phyloP scores from a whole-genome alignment of 2,113 vertebrate genomes.

The Telmatochromis brichardi region DNA sequence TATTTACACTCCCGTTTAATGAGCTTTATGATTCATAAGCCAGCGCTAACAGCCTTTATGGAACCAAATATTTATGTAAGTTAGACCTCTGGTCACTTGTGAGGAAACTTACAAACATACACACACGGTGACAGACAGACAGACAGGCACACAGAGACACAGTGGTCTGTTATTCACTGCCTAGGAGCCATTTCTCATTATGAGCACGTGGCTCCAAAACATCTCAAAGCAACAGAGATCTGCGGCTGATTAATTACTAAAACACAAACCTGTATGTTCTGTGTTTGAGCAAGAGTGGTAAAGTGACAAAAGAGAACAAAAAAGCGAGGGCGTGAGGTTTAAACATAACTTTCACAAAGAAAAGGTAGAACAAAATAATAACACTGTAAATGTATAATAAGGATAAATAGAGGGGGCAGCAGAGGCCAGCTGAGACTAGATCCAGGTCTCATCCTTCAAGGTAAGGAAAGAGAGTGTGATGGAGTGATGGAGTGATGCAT shows the following conservation, averaged over 20 bases:
- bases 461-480: not conserved
- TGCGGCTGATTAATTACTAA: constrained; percentile 37
- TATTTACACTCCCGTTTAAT: constrained; percentile 70
- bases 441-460: not conserved
- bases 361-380: not conserved
- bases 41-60: constrained; percentile 51
- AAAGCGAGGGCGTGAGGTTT: not conserved
- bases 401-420: not conserved
- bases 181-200: constrained; percentile 40
- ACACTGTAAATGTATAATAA: not conserved
- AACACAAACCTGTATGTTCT: not conserved
- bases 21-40: constrained; percentile 69
- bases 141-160: not conserved
- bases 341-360: not conserved
- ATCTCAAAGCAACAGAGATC: constrained; percentile 47
- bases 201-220: constrained; percentile 46
- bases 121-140: not conserved
- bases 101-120: constrained; percentile 10
- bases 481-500: not conserved
- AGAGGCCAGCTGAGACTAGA: not conserved
- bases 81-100: constrained; percentile 33
- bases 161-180: constrained; percentile 16
- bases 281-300: not conserved
- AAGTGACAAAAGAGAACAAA: not conserved
- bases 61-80: constrained; percentile 67